phyloP scores from a whole-genome alignment of 2,888 invertebrate genomes.

The Ichneumoninae sp. region DNA sequence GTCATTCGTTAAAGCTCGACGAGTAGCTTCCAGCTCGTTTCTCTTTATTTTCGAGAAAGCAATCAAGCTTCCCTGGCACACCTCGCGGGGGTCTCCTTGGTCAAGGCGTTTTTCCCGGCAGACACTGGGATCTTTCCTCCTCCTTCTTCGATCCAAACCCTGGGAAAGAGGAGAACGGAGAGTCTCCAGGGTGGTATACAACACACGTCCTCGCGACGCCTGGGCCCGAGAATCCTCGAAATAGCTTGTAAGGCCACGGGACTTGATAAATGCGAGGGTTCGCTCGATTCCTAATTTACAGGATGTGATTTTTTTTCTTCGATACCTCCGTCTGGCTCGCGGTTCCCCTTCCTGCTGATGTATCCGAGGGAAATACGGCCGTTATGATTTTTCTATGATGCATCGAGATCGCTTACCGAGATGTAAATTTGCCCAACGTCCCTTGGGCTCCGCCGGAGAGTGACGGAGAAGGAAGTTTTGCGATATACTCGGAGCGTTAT shows the following conservation, averaged over 20 bases:
- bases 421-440: constrained; percentile 75
- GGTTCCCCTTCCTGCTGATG: constrained; percentile 33
- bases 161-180: constrained; percentile 4
- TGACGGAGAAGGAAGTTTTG: constrained; percentile 4
- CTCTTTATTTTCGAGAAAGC: constrained; percentile 67
- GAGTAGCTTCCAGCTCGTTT: constrained; percentile 50
- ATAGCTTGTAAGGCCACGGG: constrained; percentile 67
- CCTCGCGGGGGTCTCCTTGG: constrained; percentile 18
- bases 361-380: constrained; percentile 38
- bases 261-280: constrained; percentile 77
- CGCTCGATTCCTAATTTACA: constrained; percentile 77
- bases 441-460: constrained; percentile 52
- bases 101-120: constrained; percentile 9
- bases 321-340: constrained; percentile 22
- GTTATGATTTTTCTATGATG: constrained; percentile 72
- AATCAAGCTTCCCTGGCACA: constrained; percentile 38
- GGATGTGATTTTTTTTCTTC: constrained; percentile 72
- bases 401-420: constrained; percentile 77
- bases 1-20: constrained; percentile 26
- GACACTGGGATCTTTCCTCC: constrained; percentile 17
- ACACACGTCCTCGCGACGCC: constrained; percentile 24
- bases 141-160: background rate
- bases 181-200: constrained; percentile 72
- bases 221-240: constrained; percentile 60
- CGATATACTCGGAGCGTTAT: constrained; percentile 59